Percentiles rank a stretch among this genome's conserved stretches.
phyloP scores from a whole-genome alignment of 2,888 invertebrate genomes.

The Tridacna crocea region DNA sequence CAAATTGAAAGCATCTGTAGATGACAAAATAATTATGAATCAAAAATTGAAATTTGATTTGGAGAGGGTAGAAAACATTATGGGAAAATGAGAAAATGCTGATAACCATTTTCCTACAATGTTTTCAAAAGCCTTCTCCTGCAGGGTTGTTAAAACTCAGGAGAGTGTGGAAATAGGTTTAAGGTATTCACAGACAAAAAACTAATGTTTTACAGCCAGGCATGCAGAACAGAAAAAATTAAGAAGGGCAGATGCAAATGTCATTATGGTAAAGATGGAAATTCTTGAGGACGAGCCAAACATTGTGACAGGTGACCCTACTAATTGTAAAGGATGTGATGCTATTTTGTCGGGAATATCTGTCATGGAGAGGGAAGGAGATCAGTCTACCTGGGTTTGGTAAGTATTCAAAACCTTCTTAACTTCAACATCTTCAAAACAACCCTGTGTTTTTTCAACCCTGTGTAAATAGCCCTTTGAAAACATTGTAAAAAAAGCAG shows the following conservation, averaged over 20 bases:
- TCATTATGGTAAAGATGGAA: slow-evolving; percentile 73
- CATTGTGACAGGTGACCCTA: slow-evolving; percentile 75
- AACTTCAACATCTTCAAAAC: not conserved
- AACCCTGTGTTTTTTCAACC: not conserved
- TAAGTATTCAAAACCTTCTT: slow-evolving; percentile 36
- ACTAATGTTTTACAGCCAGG: not conserved
- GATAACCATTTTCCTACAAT: no score
- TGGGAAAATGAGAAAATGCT: no score
- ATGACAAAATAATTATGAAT: no score
- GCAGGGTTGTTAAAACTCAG: no score
- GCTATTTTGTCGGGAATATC: slow-evolving; percentile 75
- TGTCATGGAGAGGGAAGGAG: slow-evolving; percentile 56
- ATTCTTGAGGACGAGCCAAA: slow-evolving; percentile 71
- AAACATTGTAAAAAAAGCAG: no score
- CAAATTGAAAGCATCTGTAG: no score
- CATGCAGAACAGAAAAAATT: slow-evolving; percentile 45
- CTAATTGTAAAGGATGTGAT: slow-evolving; percentile 70
- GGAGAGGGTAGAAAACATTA: no score
- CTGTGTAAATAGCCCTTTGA: not conserved
- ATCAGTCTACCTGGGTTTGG: slow-evolving; percentile 73
- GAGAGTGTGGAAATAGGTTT: no score
- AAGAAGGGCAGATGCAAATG: slow-evolving; percentile 73
- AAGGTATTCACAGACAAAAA: no score
- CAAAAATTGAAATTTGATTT: no score
- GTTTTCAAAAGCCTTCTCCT: no score